phyloP scores from a whole-genome alignment of 2,113 vertebrate genomes.

The Alethe castanea region DNA sequence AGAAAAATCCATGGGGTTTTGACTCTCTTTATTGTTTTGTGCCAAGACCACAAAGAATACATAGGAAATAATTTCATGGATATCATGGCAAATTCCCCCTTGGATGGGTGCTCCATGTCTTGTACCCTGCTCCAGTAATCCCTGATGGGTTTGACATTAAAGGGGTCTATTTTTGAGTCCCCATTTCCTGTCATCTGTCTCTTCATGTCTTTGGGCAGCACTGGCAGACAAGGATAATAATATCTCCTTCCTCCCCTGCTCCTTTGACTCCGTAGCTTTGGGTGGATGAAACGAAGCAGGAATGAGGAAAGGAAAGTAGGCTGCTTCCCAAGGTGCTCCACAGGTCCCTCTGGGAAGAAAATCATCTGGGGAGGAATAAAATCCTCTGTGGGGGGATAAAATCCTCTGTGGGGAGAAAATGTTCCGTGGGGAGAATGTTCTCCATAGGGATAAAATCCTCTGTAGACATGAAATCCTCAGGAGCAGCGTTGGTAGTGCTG shows the following conservation, averaged over 20 bases:
- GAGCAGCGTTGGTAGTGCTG: not conserved
- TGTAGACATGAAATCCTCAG: not conserved
- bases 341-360: not conserved
- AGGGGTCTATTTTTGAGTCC: conserved; percentile 42
- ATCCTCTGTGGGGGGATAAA: not conserved
- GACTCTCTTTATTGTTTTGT: not conserved
- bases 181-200: conserved; percentile 43
- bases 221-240: conserved; percentile 42
- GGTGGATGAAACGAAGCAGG: not conserved
- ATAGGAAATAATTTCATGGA: accelerated
- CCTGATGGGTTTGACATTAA: not conserved
- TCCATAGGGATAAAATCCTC: not conserved
- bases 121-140: not conserved
- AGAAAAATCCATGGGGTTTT: not conserved
- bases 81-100: not conserved
- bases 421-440: not conserved
- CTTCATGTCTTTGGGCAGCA: not conserved
- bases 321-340: not conserved
- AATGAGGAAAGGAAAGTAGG: not conserved
- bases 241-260: not conserved
- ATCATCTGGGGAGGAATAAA: not conserved
- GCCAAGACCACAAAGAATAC: not conserved
- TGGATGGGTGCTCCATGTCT: accelerated
- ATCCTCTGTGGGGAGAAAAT: not conserved
- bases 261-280: not conserved